Base-by-base conservation (phyloP, 2,888 invertebrate species). In the Pasiphila rectangulata region DNA sequence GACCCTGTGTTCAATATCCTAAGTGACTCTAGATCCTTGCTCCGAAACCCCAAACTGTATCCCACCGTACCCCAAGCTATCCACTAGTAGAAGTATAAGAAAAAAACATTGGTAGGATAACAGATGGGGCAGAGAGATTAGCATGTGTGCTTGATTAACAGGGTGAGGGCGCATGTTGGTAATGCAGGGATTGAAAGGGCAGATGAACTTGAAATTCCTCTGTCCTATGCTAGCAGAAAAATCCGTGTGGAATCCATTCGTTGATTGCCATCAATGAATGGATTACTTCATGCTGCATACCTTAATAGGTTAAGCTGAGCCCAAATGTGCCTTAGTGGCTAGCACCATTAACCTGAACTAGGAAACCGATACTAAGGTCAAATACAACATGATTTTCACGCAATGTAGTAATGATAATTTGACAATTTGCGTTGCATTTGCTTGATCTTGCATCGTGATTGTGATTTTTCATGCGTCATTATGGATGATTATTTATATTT, bases 351-450 rank as follows among this genome's bases (percentile, higher is more conserved):
- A 52, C 45, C 40, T 54, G 42, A 44, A 56, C 54, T 50, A 61
- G 59, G 63, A 59, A 59, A 59, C 43, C 27, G 44, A 52, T 52
- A 35, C 49, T 63, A 64, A 72, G 72, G 69, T 69, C 72, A 69
- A 54, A 54, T 43, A 48, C 63, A 67, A 65, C 69, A 65, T 69
- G 70, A 57, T 57, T 58, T 58, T 51, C 51, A 50, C 46, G 43
- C 29, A 58, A 56, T 51, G 52, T 61, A 24, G 47, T 61, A 61
- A 54, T 48, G 46, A 34, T 56, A 55, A 63, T 59, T 45, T 57
- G 56, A 41, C 54, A 57, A 59, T 56, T 46, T 48, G 38, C 15
- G 19, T 15, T 50, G 50, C 50, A 41, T 36, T 45, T 30, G 39
- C 16, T 9, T n/a, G n/a, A n/a, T 34, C 20, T 47, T 56, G 54